These are phyloP conservation scores for Glandiceps talaboti DNA, from an alignment of 53 echinoderm and acorn worm species.

Conservation along the genomic window DNA sequence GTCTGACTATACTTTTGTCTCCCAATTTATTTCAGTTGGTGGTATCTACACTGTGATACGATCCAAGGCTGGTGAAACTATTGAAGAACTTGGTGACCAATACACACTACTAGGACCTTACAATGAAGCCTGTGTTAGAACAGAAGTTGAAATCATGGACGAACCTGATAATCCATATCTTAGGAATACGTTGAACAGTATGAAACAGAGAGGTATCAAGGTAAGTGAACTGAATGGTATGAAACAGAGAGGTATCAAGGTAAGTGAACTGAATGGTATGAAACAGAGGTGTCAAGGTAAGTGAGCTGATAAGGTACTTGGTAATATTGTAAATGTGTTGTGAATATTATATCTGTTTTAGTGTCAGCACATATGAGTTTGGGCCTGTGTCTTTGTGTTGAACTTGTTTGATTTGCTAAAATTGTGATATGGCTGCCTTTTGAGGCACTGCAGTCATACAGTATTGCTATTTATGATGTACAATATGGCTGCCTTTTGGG, in stretches of 20 bases:
- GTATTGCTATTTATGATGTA: too few relatives aligned
- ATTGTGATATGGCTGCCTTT: too few relatives aligned
- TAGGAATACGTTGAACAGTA: constrained; percentile 36
- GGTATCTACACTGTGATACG: constrained; percentile 86
- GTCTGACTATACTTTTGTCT: too few relatives aligned
- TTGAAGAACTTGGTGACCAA: constrained; percentile 84
- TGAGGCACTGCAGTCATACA: too few relatives aligned
- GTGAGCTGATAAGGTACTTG: too few relatives aligned
- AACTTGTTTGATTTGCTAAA: too few relatives aligned
- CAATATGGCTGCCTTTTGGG: too few relatives aligned
- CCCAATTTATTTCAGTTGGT: constrained; percentile 72
- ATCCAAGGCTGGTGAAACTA: constrained; percentile 75
- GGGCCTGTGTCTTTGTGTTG: too few relatives aligned
- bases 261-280: constrained; percentile 37
- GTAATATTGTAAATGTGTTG: too few relatives aligned
- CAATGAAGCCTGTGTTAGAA: constrained; percentile 61
- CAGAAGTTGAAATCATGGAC: constrained; percentile 62
- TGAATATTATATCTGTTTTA: too few relatives aligned
- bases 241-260: constrained; percentile 60
- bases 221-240: constrained; percentile 37
- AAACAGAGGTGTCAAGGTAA: constrained; percentile 54
- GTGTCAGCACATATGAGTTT: too few relatives aligned
- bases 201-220: constrained; percentile 60
- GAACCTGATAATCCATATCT: constrained; percentile 55
- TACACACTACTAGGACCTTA: constrained; percentile 67